Evolutionary conservation across 2,888 invertebrate genomes (phyloP), one percentile per base, ranked within the genome.

Genomic region (Drosophila pseudotalamancana): DNA sequence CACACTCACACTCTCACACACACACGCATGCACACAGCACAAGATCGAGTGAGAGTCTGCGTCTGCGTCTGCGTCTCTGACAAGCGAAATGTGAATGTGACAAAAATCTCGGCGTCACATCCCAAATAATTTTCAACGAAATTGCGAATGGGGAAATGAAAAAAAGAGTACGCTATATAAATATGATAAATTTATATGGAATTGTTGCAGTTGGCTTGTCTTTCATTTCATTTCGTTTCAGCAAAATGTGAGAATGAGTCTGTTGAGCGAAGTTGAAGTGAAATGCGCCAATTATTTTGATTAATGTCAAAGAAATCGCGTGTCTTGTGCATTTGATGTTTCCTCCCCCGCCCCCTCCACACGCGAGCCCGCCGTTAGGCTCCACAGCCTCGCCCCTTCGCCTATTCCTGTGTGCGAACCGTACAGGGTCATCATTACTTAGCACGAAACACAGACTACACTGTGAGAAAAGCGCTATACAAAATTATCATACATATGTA

Each of bases 81-180:
- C 67, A 71, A 49, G 59, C 40, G 43, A 49, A 32, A 40, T 40
- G 45, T 62, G 61, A 51, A 68, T 69, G 70, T 71, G 72, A 73
- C 77, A 78, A 71, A 77, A 81, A 73, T 85, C 82, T 80, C 74
- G 70, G 75, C 78, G 87, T 87, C 88, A 85, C 88, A 86, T 89
- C 88, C 88, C 88, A 88, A 89, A 88, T 83, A 71, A 88, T 89
- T 88, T 88, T 79, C 74, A 83, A 77, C 78, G 77, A 86, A 86
- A 82, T 85, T 86, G 75, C 67, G 45, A 59, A 59, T 59, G 59
- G 45, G 12, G 67, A 61, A 53, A 43, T 43, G 43, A 71, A 60
- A 53, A 23, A 72, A 51, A 64, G 45, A 45, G 48, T 49, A 45
- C 49, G 48, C 57, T 56, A 51, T 39, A 53, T 68, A 75, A 78